Evolutionary conservation across 1,140 invertebrate genomes (phyloP), one percentile per base, ranked within the genome.

Genomic region (Teleogryllus occipitalis): DNA sequence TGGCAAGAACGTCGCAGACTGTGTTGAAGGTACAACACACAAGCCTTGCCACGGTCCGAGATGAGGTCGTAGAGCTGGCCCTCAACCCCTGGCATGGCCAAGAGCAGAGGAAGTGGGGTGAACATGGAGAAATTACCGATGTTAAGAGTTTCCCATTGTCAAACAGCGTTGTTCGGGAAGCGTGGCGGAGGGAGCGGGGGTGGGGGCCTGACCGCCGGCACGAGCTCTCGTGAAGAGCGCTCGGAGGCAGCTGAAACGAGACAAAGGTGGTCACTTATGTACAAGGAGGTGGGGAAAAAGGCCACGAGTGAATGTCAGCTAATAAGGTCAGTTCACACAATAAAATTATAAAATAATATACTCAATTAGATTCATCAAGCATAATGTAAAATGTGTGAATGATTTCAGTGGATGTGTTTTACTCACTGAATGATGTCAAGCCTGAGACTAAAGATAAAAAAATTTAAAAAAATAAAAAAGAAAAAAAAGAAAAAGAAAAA

Each of bases 141-240:
- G 86, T 88, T 88, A 86, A 88, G 88, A 86, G 85, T 87, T 88
- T 88, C 89, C 90, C 89, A 90, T 88, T 90, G 90, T 91, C 90
- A 91, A 87, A 91, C 90, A 87, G 89, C 90, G 87, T 88, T 88
- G 86, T 88, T 88, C 83, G 90, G 90, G 88, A 91, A 91, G 85
- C 90, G 89, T 86, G 90, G 90, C 85, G 89, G 90, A 82, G 90
- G 90, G 87, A 91, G 89, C 85, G 90, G 90, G 83, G 90, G 90
- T 79, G 90, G 90, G 86, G 88, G 88, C 84, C 88, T 86, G 84
- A 86, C 86, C 84, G 87, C 87, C 84, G 87, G 87, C 85, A 84
- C 87, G 85, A 87, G 87, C 84, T 86, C 89, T 87, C 87, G 88
- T 85, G 89, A 90, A 89, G 87, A 90, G 85, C 87, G 89, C 87